Percentiles rank a stretch among this genome's conserved stretches.
These are phyloP conservation scores for Panorpa germanica DNA, from an alignment of 2,888 invertebrate genomes.

Conservation along the genomic window DNA sequence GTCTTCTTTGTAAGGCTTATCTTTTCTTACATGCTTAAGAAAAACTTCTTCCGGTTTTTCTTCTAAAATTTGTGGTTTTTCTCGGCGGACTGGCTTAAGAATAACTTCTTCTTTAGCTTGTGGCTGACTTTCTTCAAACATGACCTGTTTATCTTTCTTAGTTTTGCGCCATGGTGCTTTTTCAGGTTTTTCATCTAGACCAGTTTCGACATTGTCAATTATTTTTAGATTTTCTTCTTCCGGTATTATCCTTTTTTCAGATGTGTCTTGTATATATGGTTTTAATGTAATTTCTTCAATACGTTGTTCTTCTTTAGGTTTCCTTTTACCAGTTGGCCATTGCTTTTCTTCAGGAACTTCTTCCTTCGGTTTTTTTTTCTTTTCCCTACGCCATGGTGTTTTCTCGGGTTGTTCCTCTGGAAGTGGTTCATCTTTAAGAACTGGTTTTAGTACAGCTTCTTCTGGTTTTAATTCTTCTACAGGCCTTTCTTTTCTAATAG, in stretches of 20 bases:
- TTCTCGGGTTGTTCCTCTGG: slow-evolving; percentile 10
- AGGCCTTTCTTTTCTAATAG: slow-evolving; percentile 15
- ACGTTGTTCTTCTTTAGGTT: slow-evolving; percentile 20
- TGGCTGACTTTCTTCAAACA: too few species aligned
- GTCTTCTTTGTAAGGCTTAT: slow-evolving; percentile 15
- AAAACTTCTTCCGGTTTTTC: slow-evolving; percentile 16
- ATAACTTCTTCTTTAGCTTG: slow-evolving; percentile 15
- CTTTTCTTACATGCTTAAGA: slow-evolving; percentile 13
- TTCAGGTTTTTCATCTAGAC: slow-evolving; percentile 13
- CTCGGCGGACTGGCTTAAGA: slow-evolving; percentile 13
- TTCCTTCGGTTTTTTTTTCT: slow-evolving; percentile 12
- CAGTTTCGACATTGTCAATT: background rate
- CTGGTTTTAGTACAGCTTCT: slow-evolving; percentile 15
- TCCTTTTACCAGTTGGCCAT: slow-evolving; percentile 20
- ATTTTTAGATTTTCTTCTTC: background rate
- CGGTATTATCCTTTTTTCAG: too few species aligned
- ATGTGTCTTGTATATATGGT: too few species aligned
- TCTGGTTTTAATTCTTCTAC: slow-evolving; percentile 15
- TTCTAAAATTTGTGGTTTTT: slow-evolving; percentile 15
- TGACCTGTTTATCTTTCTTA: too few species aligned
- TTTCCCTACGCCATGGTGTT: slow-evolving; percentile 12
- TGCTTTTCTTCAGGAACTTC: slow-evolving; percentile 17
- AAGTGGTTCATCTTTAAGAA: slow-evolving; percentile 13
- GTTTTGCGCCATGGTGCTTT: slow-evolving; percentile 12
- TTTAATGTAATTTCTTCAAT: slow-evolving; percentile 30